These are phyloP conservation scores for Coracias cyanogaster DNA, from an alignment of 2,797 vertebrate species.

Conservation along the genomic window DNA sequence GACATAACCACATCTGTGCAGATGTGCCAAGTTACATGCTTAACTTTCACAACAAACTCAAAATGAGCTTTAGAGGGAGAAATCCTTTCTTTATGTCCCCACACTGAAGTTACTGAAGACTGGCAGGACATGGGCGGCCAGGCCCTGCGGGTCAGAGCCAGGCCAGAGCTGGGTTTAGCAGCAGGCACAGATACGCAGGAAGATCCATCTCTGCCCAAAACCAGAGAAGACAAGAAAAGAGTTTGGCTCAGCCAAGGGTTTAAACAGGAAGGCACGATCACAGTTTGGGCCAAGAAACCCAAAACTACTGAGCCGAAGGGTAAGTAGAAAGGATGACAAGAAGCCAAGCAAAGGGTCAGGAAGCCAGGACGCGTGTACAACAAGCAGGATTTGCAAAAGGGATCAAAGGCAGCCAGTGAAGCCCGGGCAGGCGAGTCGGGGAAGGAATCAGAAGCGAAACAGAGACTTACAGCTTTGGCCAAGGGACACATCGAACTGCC, in stretches of 20 bases:
- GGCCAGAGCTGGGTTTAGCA: background rate
- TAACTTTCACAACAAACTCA: background rate
- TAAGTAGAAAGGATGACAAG: background rate
- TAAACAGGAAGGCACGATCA: background rate
- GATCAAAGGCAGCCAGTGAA: background rate
- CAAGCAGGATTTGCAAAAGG: background rate
- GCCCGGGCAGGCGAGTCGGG: rapidly evolving
- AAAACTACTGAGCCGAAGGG: background rate
- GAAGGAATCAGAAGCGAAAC: background rate
- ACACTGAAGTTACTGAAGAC: background rate
- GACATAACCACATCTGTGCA: background rate
- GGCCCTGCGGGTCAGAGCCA: background rate
- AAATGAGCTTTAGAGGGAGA: background rate
- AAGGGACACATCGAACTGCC: background rate
- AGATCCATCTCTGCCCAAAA: background rate
- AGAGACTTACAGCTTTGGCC: background rate
- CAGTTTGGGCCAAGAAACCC: background rate
- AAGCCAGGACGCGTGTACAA: background rate
- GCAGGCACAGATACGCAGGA: background rate
- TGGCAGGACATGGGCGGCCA: rapidly evolving
- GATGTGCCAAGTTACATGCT: background rate
- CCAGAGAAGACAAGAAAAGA: background rate
- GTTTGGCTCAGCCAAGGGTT: background rate
- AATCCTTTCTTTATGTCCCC: background rate
- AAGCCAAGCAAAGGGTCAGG: background rate